A percentile compares a stretch with the other conserved stretches of the same genome.
These are phyloP conservation scores for Craniophora ligustri DNA, from an alignment of 2,888 invertebrate genomes.

Conservation along the genomic window DNA sequence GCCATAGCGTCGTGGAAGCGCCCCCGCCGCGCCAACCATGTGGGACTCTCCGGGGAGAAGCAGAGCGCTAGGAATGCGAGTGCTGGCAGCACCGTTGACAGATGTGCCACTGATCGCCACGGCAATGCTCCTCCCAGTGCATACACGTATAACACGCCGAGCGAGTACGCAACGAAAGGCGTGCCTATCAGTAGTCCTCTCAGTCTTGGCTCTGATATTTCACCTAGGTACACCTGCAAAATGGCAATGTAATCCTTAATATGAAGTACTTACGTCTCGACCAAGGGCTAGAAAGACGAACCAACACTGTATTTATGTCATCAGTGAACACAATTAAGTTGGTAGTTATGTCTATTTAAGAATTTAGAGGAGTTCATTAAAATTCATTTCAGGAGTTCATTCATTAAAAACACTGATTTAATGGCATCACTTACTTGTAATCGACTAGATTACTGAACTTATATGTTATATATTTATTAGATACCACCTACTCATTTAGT, in stretches of 20 bases:
- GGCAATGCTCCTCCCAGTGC: slow-evolving; percentile 91
- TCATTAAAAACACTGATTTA: no score
- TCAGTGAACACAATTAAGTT: no score
- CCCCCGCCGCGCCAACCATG: slow-evolving; percentile 91
- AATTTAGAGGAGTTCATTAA: no score
- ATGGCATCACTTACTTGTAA: no score
- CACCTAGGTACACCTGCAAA: slow-evolving; percentile 91
- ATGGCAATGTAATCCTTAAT: neutral
- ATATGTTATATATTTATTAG: no score
- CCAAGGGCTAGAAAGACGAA: no score
- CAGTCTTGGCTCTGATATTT: slow-evolving; percentile 92
- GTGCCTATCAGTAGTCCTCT: slow-evolving; percentile 91
- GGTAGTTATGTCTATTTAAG: no score
- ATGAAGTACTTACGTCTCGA: no score
- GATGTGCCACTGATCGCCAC: slow-evolving; percentile 92
- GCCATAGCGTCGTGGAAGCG: slow-evolving; percentile 87
- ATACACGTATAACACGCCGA: slow-evolving; percentile 93
- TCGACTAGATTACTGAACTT: no score
- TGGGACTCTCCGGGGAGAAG: slow-evolving; percentile 92
- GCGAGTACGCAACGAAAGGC: slow-evolving; percentile 92
- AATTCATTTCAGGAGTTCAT: no score
- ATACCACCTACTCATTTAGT: no score
- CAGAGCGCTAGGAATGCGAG: slow-evolving; percentile 89
- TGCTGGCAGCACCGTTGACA: slow-evolving; percentile 89
- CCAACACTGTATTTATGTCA: no score